Base-by-base conservation (phyloP, 2,888 invertebrate species). In the Drosophila hamatofila region DNA sequence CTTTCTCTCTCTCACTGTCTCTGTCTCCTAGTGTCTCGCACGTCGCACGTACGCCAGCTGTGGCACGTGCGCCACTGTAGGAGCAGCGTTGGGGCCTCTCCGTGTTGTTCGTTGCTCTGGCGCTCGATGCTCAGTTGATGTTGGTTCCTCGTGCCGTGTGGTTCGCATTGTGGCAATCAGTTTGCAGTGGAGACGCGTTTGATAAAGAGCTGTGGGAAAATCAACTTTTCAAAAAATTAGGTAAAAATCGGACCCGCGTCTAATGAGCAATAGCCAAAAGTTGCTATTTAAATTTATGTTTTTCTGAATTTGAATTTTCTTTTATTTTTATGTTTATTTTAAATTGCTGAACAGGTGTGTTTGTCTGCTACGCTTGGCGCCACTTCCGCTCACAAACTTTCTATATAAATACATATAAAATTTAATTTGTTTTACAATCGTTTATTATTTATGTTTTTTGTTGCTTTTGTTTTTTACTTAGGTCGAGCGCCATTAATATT, bases 131-230 rank as follows among this genome's bases (percentile, higher is more conserved):
- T 87, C 89, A 90, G 87, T 89, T 87, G 79, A 84, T 81, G 82
- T 89, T 85, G 83, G 88, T 87, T 82, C 66, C 76, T 89, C 82
- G 76, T 75, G 65, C 85, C 75, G 85, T 66, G 81, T 82, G 88
- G 88, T 87, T 86, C 80, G 69, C 72, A 72, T 61, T 72, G 51
- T 51, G 64, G 48, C 37, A 25, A 44, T 55, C 48, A 70, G 57
- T 67, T 72, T 69, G 78, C 56, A 39, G n/a, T 33, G 51, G 68
- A 42, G 68, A 42, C 35, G 58, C 61, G 55, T 52, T 44, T 64
- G 33, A 55, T 35, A n/a, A 41, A 58, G 42, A 58, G 63, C 46
- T 60, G 71, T 64, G 55, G 48, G 62, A 69, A 39, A 54, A 37
- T 41, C 37, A 58, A 56, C 48, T 37, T 42, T 49, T 60, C 41